Base-by-base conservation (phyloP, 2,797 vertebrate genomes). In the Esox lucius region DNA sequence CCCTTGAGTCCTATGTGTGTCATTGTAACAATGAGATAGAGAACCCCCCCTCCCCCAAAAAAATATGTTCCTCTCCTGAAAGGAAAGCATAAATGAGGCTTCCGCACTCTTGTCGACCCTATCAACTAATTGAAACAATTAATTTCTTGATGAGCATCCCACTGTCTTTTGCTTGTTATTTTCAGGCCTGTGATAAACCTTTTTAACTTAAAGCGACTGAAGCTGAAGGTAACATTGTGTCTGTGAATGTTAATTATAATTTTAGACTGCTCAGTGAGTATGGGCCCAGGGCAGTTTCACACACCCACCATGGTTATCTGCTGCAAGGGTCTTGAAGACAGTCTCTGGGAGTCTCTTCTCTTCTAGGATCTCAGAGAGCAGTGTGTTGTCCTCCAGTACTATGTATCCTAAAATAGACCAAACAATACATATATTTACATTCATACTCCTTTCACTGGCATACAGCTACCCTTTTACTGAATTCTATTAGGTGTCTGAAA, bases 341-440 rank as follows among this genome's bases (percentile, higher is more conserved):
- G 83, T 93, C 77, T 93, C 89, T 0, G 94, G 92, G 26, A 94
- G 88, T 39, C 85, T 83, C 79, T 93, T 95, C 42, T 87, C 89
- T 79, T 89, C 87, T 69, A 95, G 89, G 66, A 90, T 91, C 76
- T 79, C 82, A 65, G 91, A 81, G 7, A 95, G 85, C 56, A 75
- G 85, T 46, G 78, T 86, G 87, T 95, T 95, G 70, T 94, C 94
- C 86, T 95, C 95, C 87, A 95, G 80, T n/a, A 93, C 79, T 3
- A 91, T 84, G 46, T 92, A 95, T 85, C 89, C 95, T 95, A n/a
- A 22, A 80, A 35, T 42, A 81, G n/a, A 80, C 7, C 15, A 9
- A 28, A 65, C 64, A 17, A 65, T 46, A 59, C 4, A 24, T 59
- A 22, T 59, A 59, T 24, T 22, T n/a, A 59, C n/a, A 59, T 59